Evolutionary conservation across 2,113 vertebrate species (phyloP).

Genomic region (Serilophus lunatus): DNA sequence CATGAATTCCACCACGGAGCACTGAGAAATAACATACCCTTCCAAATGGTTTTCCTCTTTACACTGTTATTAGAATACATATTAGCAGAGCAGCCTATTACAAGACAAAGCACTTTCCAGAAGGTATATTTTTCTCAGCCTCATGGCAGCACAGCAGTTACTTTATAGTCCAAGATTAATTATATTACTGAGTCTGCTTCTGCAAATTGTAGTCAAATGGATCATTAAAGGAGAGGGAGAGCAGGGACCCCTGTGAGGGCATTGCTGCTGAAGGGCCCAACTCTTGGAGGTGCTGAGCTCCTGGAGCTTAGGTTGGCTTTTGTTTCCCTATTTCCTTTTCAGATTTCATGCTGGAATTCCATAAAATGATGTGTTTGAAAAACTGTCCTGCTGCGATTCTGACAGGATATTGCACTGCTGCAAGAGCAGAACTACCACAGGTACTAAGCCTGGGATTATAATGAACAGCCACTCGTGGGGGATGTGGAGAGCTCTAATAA

Average conservation of each 20-base stretch:
- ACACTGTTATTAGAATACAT: neutral
- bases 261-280: neutral
- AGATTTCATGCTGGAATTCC: neutral
- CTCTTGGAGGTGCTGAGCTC: constrained; percentile 6
- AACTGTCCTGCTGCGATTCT: neutral
- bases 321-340: neutral
- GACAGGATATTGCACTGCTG: neutral
- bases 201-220: neutral
- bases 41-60: constrained; percentile 59
- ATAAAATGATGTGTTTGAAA: neutral
- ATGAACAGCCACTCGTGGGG: neutral
- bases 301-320: neutral
- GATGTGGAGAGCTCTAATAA: neutral
- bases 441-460: neutral
- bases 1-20: constrained; percentile 39
- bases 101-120: constrained; percentile 31
- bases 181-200: neutral
- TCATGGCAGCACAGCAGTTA: neutral
- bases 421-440: neutral
- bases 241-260: neutral
- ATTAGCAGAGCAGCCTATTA: neutral
- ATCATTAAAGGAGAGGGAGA: neutral
- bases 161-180: constrained; percentile 5
- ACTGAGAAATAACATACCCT: constrained; percentile 13
- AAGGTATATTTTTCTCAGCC: neutral